These are phyloP conservation scores for Intoshia linei DNA, from an alignment of 1,140 invertebrate species.

Conservation along the genomic window DNA sequence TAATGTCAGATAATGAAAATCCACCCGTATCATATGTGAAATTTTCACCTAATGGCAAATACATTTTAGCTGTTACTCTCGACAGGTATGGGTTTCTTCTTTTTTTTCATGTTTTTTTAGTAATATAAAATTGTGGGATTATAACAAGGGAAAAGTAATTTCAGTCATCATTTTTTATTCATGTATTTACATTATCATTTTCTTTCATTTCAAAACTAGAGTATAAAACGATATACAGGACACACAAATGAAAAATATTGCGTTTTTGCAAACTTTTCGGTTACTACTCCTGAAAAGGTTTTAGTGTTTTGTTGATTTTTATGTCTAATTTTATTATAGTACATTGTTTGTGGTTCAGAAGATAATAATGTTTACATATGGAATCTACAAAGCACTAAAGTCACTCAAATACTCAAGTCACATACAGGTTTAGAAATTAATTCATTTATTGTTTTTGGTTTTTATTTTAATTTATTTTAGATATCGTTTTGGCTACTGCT, in stretches of 20 bases:
- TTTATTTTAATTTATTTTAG: constrained; percentile 25
- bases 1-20: constrained; percentile 45
- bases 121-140: constrained; percentile 90
- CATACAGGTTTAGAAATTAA: constrained; percentile 32
- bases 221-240: constrained; percentile 81
- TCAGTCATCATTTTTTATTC: no score
- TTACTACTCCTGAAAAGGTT: constrained; percentile 71
- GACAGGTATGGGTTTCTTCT: constrained; percentile 33
- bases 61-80: constrained; percentile 77
- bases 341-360: constrained; percentile 98
- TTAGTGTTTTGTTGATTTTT: constrained; percentile 12
- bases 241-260: constrained; percentile 98
- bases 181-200: no score
- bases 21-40: constrained; percentile 97
- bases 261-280: constrained; percentile 96
- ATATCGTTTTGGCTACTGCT: constrained; percentile 79
- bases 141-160: constrained; percentile 45
- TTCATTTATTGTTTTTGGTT: not conserved
- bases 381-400: constrained; percentile 95
- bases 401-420: constrained; percentile 75
- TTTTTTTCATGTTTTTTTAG: constrained; percentile 12
- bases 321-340: constrained; percentile 29
- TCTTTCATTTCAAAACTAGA: constrained; percentile 24
- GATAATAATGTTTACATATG: constrained; percentile 95
- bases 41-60: constrained; percentile 97